Base-by-base conservation (phyloP, 2,113 vertebrate genomes). In the Upupa epops region DNA sequence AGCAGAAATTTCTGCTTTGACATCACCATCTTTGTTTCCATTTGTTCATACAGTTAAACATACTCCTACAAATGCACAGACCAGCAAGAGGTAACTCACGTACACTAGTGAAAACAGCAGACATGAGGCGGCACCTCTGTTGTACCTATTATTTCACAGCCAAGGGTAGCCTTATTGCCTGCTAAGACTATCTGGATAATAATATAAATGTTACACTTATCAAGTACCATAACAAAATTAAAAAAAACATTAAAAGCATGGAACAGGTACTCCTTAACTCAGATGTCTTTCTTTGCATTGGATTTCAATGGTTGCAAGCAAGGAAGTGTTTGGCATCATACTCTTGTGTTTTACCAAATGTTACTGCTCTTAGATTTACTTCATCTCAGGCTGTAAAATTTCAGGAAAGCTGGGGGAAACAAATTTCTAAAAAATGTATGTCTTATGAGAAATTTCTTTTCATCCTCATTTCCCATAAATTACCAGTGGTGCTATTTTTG, bases 71-170 rank as follows among this genome's bases (percentile, higher is more conserved):
- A 56, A 71, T 24, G 34, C 55, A 46, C 22, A 31, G 9, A 42
- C 31, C 46, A 71, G 32, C 36, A 31, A 74, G 54, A 55, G 69
- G 25, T 52, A 56, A 26, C 26, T 61, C 69, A 26, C 26, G 15
- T 14, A 17, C 49, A 66, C 63, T 11, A 51, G 61, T 22, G 75
- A 75, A 46, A 68, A 0, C 81, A 32, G 49, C 34, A 60, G 66
- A 64, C 25, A 9, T 14, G n/a, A 58, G 29, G 25, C 2, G 0
- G 13, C 56, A 64, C 1, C 0, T 42, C n/a, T 45, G 13, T 28
- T 46, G 8, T 11, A n/a, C 14, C 52, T 78, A 29, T 4, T 18
- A 28, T 65, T 51, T 75, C 58, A 75, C 72, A 82, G 40, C 22
- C 22, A n/a, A 64, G 31, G 11, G 19, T 36, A 63, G 11, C 51